Conservation (phyloP, 2,113 vertebrate genomes). For the Chaetura pelagica region DNA sequence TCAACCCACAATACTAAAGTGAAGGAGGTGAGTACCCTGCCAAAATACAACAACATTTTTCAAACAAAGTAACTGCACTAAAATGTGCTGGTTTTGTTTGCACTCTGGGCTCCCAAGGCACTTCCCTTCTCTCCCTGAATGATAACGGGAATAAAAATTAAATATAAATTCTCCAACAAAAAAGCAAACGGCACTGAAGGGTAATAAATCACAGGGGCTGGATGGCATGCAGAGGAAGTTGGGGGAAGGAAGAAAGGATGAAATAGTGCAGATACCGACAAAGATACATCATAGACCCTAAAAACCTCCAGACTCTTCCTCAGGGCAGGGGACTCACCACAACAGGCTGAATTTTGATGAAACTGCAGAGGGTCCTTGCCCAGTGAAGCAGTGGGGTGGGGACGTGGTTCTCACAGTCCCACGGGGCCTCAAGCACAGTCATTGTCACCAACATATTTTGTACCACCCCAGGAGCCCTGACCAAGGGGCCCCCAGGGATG, state of each 20-base stretch:
- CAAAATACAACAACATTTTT: neutral
- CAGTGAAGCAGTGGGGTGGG: neutral
- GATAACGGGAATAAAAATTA: neutral
- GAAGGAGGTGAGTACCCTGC: neutral
- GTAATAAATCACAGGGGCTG: neutral
- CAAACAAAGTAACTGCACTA: neutral
- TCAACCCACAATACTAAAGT: neutral
- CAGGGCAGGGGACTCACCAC: neutral
- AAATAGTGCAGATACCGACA: neutral
- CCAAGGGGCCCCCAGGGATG: too few relatives aligned
- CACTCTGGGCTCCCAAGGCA: neutral
- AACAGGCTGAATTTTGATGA: neutral
- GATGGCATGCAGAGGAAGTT: neutral
- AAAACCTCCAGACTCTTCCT: neutral
- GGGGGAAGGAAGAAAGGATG: neutral
- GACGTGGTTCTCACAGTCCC: fast-evolving
- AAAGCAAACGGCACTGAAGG: neutral
- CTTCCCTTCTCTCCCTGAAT: neutral
- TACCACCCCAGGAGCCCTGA: too few relatives aligned
- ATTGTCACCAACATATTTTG: neutral
- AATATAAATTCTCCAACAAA: conserved; percentile 35
- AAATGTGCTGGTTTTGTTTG: neutral
- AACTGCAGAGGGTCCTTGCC: neutral
- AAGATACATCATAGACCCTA: neutral
- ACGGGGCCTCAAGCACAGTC: neutral